Base-by-base conservation (phyloP, 2,797 vertebrate species). In the Taenioides sp. region DNA sequence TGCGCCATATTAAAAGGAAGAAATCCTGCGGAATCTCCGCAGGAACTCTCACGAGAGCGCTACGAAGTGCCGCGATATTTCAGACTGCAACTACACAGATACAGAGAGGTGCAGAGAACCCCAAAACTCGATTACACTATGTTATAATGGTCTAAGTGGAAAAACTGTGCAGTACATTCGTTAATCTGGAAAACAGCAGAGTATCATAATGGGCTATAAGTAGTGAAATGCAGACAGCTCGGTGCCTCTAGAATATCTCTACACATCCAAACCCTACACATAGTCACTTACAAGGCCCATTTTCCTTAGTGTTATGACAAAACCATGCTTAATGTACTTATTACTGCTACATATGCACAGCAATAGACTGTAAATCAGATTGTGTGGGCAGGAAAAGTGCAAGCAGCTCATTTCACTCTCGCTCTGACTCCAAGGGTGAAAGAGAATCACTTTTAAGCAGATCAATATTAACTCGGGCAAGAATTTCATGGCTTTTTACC, bases 401-500 rank as follows among this genome's bases (percentile, higher is more conserved):
- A 77, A 52, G 50, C 52, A 73, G 71, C 20, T 58, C 55, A 47
- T 73, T 74, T 77, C 74, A 80, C 81, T 81, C 81, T 54, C 18
- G 73, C 68, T 74, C 65, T 55, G 72, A 77, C 65, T 82, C 75
- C 67, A 67, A 80, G 72, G 72, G 71, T 0, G 3, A 75, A 43
- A 77, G 74, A 77, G 68, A 72, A 80, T 69, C 72, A 75, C 67
- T 79, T 85, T 78, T 59, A 25, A 47, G 68, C 59, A 52, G 73
- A 88, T 86, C 80, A 59, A 85, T 82, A 84, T 79, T 50, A 70
- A 80, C 71, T 79, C 69, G 7, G 28, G 54, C 20, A 5, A 70
- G 69, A 81, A 76, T 87, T 79, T 80, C 75, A 73, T 73, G 69
- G 74, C 52, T 50, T 76, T 80, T 87, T 76, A 78, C 50, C 71